A percentile compares a stretch with the other conserved stretches of the same genome.
Evolutionary conservation across 2,888 invertebrate species (phyloP).

Genomic region (Yponomeuta malinellus): DNA sequence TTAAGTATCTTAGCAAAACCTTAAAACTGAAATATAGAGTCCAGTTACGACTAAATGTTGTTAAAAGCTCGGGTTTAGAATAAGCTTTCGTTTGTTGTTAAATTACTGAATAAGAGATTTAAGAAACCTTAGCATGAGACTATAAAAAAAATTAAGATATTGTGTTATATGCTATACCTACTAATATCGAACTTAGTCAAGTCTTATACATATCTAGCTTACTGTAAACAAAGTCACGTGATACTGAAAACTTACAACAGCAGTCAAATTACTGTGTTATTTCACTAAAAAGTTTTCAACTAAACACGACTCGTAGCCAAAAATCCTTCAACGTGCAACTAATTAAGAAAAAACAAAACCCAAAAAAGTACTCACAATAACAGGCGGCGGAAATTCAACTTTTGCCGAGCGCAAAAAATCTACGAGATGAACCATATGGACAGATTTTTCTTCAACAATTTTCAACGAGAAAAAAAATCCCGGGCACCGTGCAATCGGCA

Average conservation of each 20-base stretch:
- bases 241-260: constrained; percentile 17
- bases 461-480: constrained; percentile 7
- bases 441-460: constrained; percentile 42
- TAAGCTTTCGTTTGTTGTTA: no score
- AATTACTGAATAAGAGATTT: no score
- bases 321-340: background rate
- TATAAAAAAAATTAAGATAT: no score
- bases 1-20: no score
- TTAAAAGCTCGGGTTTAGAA: no score
- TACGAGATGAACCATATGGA: constrained; percentile 90
- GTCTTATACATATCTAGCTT: background rate
- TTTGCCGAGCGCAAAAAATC: constrained; percentile 87
- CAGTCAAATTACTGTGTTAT: constrained; percentile 22
- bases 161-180: no score
- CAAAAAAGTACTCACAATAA: constrained; percentile 79
- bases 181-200: background rate
- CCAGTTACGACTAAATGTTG: no score
- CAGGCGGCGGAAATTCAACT: constrained; percentile 83
- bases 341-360: background rate
- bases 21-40: no score
- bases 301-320: background rate
- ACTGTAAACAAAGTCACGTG: constrained; percentile 22
- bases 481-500: background rate
- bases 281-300: constrained; percentile 4
- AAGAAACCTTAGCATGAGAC: no score